These are phyloP conservation scores for Chelonus insularis DNA, from an alignment of 1,140 invertebrate genomes.

Conservation along the genomic window DNA sequence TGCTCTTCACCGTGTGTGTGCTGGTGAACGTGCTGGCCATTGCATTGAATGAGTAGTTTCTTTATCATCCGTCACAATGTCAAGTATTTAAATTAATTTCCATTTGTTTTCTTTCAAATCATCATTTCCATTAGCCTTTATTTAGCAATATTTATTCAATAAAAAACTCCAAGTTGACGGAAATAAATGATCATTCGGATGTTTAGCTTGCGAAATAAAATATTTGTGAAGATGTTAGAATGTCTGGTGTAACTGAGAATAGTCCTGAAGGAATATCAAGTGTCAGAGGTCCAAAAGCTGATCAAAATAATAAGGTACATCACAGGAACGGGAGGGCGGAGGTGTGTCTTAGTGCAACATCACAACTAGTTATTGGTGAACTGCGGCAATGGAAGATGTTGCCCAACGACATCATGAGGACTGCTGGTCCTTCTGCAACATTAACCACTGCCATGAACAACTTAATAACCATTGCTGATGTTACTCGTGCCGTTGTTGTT, in stretches of 20 bases:
- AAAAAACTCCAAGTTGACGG: no score
- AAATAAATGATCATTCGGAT: no score
- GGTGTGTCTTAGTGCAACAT: neutral
- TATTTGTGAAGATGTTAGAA: slow-evolving; percentile 9
- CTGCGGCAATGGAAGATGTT: slow-evolving; percentile 2
- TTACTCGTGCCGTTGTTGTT: slow-evolving; percentile 8
- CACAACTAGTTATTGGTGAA: neutral
- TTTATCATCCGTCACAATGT: no score
- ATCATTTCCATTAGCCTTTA: neutral
- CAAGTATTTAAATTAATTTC: no score
- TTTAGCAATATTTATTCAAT: neutral
- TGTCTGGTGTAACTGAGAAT: slow-evolving; percentile 4
- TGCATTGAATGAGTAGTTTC: no score
- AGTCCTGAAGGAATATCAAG: slow-evolving; percentile 4
- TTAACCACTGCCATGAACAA: neutral
- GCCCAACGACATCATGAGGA: neutral
- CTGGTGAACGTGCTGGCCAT: neutral
- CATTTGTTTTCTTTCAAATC: neutral
- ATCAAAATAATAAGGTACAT: neutral
- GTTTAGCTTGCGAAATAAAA: no score
- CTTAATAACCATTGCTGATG: slow-evolving; percentile 13
- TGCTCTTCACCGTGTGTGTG: neutral
- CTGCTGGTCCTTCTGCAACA: neutral
- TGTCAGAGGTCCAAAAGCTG: slow-evolving; percentile 2
- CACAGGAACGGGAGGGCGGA: neutral